A percentile compares a stretch with the other conserved stretches of the same genome.
Evolutionary conservation across 2,797 vertebrate genomes (phyloP).

Genomic region (Poeciliopsis turneri): DNA sequence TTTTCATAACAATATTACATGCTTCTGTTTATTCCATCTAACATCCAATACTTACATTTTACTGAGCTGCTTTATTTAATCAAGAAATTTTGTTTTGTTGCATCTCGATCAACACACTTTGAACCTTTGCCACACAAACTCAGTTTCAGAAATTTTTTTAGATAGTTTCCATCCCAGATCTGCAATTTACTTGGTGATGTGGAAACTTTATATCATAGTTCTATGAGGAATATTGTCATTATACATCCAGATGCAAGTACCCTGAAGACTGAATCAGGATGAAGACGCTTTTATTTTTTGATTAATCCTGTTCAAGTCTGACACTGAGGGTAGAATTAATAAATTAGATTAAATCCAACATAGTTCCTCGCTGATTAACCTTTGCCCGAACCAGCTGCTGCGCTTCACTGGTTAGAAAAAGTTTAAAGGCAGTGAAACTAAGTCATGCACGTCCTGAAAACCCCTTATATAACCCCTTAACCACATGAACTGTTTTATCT

Average conservation of each 20-base stretch:
- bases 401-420: background rate
- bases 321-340: background rate
- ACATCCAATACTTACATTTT: background rate
- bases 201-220: too few species aligned
- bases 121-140: background rate
- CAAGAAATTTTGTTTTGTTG: background rate
- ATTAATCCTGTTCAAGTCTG: background rate
- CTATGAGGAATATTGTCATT: too few species aligned
- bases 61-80: background rate
- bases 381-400: too few species aligned
- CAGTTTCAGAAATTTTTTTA: background rate
- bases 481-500: background rate
- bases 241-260: too few species aligned
- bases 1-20: background rate
- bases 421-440: background rate
- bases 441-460: background rate
- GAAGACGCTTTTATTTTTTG: too few species aligned
- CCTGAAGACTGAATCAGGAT: too few species aligned
- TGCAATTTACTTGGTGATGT: too few species aligned
- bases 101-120: background rate
- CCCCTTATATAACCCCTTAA: background rate
- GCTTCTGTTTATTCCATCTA: background rate
- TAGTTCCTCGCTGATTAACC: background rate
- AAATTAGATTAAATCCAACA: background rate
- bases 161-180: background rate